phyloP scores from a whole-genome alignment of 2,797 vertebrate genomes.

The Microchirus variegatus region DNA sequence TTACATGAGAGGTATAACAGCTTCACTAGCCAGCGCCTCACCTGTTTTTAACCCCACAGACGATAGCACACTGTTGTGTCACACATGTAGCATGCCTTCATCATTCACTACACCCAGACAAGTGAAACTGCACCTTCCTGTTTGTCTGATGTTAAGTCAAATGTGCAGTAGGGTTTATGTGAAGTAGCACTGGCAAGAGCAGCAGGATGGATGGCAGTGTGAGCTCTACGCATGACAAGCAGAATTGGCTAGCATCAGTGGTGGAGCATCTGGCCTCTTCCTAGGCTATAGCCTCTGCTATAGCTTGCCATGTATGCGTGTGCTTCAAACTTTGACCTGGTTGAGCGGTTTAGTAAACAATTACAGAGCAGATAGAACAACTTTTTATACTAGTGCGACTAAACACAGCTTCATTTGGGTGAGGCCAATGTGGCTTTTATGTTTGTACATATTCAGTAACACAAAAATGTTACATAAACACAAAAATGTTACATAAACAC shows the following conservation, averaged over 20 bases:
- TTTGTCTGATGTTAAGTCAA: slow-evolving; percentile 1
- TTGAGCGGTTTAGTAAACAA: background rate
- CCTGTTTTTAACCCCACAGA: slow-evolving; percentile 19
- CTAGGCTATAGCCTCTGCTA: slow-evolving; percentile 19
- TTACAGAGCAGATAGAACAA: background rate
- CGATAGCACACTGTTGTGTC: background rate
- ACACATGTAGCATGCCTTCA: background rate
- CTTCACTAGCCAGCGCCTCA: background rate
- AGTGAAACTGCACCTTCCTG: background rate
- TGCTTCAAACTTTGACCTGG: slow-evolving; percentile 21
- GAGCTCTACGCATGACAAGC: slow-evolving; percentile 34
- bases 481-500: background rate
- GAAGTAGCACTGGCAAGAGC: slow-evolving; percentile 24
- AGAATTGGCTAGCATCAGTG: slow-evolving; percentile 11
- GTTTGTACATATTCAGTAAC: background rate
- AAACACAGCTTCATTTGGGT: too few relatives aligned
- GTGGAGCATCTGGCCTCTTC: slow-evolving; percentile 49
- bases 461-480: background rate
- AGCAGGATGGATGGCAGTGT: slow-evolving; percentile 16
- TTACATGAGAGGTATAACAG: background rate
- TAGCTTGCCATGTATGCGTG: background rate
- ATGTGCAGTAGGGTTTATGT: slow-evolving; percentile 9
- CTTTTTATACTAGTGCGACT: background rate
- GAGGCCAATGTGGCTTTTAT: background rate
- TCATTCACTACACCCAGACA: background rate